Evolutionary conservation across 2,888 invertebrate species (phyloP).

Genomic region (Eueremaeus valkanovi): DNA sequence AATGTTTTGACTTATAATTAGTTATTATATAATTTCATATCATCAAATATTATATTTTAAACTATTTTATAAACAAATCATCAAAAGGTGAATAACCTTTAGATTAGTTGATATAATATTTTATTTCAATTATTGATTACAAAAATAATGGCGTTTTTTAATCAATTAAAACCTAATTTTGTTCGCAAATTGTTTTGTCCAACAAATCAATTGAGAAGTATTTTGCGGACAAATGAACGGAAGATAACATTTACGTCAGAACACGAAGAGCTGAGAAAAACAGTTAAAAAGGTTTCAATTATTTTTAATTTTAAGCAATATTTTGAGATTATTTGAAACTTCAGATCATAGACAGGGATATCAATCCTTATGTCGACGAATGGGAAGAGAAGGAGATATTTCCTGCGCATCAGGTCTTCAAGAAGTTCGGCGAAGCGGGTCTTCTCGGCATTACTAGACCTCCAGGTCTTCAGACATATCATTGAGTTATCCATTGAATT

Average conservation of each 20-base stretch:
- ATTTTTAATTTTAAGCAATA: not conserved
- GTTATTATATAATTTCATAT: no score
- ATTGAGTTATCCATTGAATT: constrained; percentile 49
- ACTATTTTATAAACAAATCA: no score
- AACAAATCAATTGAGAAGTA: not conserved
- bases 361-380: constrained; percentile 58
- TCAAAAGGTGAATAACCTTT: not conserved
- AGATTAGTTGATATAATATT: not conserved
- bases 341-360: constrained; percentile 57
- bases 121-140: not conserved
- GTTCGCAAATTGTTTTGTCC: not conserved
- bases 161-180: not conserved
- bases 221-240: constrained; percentile 6
- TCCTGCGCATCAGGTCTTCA: constrained; percentile 58
- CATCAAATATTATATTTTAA: no score
- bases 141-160: constrained; percentile 10
- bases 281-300: constrained; percentile 41
- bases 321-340: not conserved
- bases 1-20: no score
- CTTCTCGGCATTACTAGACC: constrained; percentile 58
- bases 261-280: constrained; percentile 42
- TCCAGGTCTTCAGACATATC: constrained; percentile 46
- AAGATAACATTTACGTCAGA: constrained; percentile 37
- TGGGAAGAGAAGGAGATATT: constrained; percentile 57
- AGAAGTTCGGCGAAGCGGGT: constrained; percentile 57